Evolutionary conservation across 2,797 vertebrate species (phyloP).

Genomic region (Delichon dasypus): DNA sequence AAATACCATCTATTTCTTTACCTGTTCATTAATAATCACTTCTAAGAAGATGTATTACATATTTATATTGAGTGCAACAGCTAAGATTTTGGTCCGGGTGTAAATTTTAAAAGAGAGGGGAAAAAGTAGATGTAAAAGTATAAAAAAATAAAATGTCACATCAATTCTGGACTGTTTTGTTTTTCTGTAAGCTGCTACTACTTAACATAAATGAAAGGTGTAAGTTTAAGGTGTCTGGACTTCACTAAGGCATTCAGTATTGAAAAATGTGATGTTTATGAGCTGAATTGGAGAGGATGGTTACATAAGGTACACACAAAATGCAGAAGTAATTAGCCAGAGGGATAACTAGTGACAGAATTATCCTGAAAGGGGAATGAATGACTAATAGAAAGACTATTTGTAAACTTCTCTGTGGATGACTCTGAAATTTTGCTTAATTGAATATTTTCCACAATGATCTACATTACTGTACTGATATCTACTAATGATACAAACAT

Average conservation of each 20-base stretch:
- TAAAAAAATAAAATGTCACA: not conserved
- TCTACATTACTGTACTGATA: not conserved
- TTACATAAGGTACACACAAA: not conserved
- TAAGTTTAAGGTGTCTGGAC: not conserved
- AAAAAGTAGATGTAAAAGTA: not conserved
- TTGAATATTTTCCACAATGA: not conserved
- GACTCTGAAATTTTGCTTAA: not conserved
- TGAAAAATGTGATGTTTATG: not conserved
- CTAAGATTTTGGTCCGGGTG: not conserved
- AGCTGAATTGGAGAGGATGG: not conserved
- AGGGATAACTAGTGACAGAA: not conserved
- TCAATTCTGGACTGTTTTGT: not conserved
- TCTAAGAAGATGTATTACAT: not conserved
- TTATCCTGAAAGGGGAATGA: not conserved
- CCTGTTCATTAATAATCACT: not conserved
- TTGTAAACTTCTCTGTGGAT: not conserved
- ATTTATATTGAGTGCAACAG: not conserved
- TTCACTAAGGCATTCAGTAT: not conserved
- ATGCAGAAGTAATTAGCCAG: not conserved
- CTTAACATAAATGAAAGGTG: not conserved
- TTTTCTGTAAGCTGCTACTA: not conserved
- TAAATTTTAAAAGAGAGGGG: not conserved
- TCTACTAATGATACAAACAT: not conserved
- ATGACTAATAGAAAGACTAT: not conserved
- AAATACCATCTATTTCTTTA: not conserved